phyloP scores from a whole-genome alignment of 53 echinoderm and acorn worm genomes.

The Zoroaster sp. region DNA sequence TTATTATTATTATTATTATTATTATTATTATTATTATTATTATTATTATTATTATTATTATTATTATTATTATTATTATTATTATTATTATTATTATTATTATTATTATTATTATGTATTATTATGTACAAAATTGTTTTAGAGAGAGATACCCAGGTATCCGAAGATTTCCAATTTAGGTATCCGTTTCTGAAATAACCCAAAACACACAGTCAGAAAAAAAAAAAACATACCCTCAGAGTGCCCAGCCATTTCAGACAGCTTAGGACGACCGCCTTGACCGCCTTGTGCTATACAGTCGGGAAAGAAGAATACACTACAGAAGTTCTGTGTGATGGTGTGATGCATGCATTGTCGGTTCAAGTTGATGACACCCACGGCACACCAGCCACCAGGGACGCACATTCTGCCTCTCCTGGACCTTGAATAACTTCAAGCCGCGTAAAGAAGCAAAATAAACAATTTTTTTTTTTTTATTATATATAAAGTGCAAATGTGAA shows the following conservation, averaged over 20 bases:
- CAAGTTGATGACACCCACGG: conserved; percentile 86
- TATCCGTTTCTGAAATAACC: too few relatives aligned
- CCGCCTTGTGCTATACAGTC: conserved; percentile 95
- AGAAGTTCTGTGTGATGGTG: conserved; percentile 93
- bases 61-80: not conserved
- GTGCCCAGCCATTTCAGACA: conserved; percentile 90
- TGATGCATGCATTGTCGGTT: too few relatives aligned
- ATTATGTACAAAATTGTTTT: too few relatives aligned
- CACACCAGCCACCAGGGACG: conserved; percentile 98
- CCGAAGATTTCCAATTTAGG: too few relatives aligned
- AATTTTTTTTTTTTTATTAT: too few relatives aligned
- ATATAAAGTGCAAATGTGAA: too few relatives aligned
- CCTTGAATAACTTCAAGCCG: conserved; percentile 90
- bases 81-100: not conserved
- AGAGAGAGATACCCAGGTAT: too few relatives aligned
- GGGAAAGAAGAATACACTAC: conserved; percentile 85
- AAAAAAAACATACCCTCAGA: conserved; percentile 88
- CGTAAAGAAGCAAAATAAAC: not conserved
- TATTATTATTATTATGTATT: too few relatives aligned
- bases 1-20: too few relatives aligned
- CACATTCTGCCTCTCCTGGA: conserved; percentile 86
- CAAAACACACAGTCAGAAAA: too few relatives aligned
- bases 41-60: not conserved
- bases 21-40: too few relatives aligned
- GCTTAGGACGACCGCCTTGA: conserved; percentile 87